Evolutionary conservation across 2,797 vertebrate genomes (phyloP), one percentile per base, ranked within the genome.

Genomic region (Sciaenops ocellatus): DNA sequence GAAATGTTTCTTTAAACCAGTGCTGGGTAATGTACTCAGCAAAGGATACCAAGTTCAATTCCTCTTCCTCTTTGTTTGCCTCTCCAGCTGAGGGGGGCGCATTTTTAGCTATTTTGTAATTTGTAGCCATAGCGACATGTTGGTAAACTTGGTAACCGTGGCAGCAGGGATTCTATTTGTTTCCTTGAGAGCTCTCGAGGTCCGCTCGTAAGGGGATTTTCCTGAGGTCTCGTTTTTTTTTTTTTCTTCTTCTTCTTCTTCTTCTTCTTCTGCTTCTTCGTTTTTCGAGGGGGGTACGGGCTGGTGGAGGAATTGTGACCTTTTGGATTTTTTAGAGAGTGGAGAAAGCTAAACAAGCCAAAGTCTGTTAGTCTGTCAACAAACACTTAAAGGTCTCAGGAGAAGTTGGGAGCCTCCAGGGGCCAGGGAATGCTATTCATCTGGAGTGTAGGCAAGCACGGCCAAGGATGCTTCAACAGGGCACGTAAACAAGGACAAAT

Each of bases 121-220:
- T 91, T 90, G 93, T 95, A 92, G 90, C 94, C 95, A 95, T 95
- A 92, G 92, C 87, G 82, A 95, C 92, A 89, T 94, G 92, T 95
- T 94, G 89, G 92, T 95, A 94, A 94, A 95, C 93, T 93, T 91
- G 87, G 91, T 91, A 91, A 93, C 90, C 73, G 90, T 87, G 88
- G 91, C 92, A 92, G 91, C 90, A 87, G 83, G 84, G 82, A 91
- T 93, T 83, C 88, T 88, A 85, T 92, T 94, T 93, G 92, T 94
- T 89, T 93, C 87, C 81, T 73, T 80, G 70, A 87, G 87, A 90
- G 91, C 90, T 90, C 93, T 90, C 46, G 64, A 87, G 89, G 88
- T 90, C 83, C 61, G 51, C 77, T 79, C 60, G 62, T 90, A 64
- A 89, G 90, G 89, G 89, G 85, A 92, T 92, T 91, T 92, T 90